A percentile compares a stretch with the other conserved stretches of the same genome.
phyloP scores from a whole-genome alignment of 2,113 vertebrate species.

The Sclerurus mexicanus region DNA sequence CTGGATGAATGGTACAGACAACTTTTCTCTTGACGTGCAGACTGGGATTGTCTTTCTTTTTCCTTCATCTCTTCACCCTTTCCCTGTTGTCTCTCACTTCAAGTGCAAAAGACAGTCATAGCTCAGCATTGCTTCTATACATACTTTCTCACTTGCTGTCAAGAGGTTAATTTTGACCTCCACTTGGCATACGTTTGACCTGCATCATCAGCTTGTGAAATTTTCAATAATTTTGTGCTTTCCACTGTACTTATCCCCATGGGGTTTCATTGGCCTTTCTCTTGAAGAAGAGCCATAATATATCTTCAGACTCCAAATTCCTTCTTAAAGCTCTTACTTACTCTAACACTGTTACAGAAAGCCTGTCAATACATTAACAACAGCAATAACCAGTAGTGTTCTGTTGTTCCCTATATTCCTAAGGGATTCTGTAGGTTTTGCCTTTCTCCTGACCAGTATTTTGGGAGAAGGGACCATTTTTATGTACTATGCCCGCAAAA shows the following conservation, averaged over 20 bases:
- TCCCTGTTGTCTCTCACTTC: not conserved
- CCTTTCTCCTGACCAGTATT: not conserved
- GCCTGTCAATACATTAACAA: not conserved
- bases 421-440: not conserved
- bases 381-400: not conserved
- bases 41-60: not conserved
- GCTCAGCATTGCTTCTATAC: not conserved
- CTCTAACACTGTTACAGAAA: not conserved
- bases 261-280: not conserved
- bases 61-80: not conserved
- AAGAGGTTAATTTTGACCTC: not conserved
- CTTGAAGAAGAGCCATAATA: not conserved
- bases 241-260: not conserved
- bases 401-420: not conserved
- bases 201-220: not conserved
- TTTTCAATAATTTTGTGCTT: not conserved
- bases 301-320: not conserved
- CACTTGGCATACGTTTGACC: not conserved
- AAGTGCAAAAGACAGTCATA: not conserved
- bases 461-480: fast-evolving
- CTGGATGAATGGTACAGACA: not conserved
- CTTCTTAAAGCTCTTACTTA: not conserved
- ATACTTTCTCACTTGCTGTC: not conserved
- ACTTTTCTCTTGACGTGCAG: not conserved
- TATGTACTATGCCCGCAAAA: not conserved